A percentile compares a stretch with the other conserved stretches of the same genome.
These are phyloP conservation scores for Montipora efflorescens DNA, from an alignment of 64 coral and sea anemone genomes.

Conservation along the genomic window DNA sequence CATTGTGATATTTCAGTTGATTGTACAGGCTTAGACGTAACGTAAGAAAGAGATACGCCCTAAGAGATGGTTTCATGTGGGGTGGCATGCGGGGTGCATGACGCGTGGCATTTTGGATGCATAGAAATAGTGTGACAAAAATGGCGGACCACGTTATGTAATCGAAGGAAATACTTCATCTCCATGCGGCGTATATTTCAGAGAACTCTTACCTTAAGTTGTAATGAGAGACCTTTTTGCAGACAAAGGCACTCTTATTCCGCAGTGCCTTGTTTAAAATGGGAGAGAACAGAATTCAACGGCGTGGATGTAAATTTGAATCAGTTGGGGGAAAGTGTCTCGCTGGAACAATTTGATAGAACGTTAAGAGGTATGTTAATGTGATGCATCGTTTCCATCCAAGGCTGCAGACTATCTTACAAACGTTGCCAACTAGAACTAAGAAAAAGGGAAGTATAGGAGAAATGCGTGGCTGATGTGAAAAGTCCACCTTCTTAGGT, in stretches of 20 bases:
- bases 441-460: neutral
- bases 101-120: too few species aligned
- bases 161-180: neutral
- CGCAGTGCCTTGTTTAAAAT: constrained; percentile 28
- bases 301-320: constrained; percentile 65
- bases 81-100: too few species aligned
- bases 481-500: neutral
- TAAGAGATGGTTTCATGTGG: too few species aligned
- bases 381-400: neutral
- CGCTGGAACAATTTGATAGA: constrained; percentile 31
- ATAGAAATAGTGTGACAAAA: too few species aligned
- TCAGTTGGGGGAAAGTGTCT: constrained; percentile 12
- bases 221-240: constrained; percentile 6
- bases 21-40: too few species aligned
- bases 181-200: neutral
- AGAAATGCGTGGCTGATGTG: neutral
- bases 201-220: neutral
- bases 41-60: too few species aligned
- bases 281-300: constrained; percentile 71
- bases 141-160: too few species aligned
- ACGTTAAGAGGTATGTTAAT: constrained; percentile 44
- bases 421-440: neutral
- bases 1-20: too few species aligned
- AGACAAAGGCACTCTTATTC: neutral
- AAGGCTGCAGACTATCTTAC: neutral